phyloP scores from a whole-genome alignment of 2,797 vertebrate species.

The Poeciliopsis turneri region DNA sequence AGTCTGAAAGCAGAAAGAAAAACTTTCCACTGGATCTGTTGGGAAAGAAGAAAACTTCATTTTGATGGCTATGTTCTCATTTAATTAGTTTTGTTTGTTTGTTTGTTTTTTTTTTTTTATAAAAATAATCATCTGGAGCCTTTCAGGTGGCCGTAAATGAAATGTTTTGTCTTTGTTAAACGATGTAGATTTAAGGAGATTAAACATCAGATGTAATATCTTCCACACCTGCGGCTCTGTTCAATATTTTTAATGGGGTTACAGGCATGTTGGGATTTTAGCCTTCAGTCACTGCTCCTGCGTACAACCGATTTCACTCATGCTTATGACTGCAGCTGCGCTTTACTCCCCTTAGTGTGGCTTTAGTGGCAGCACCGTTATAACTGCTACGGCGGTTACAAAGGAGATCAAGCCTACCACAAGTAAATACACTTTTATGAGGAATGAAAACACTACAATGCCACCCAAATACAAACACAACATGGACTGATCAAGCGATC shows the following conservation, averaged over 20 bases:
- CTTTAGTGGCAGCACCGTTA: background rate
- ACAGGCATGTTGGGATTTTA: background rate
- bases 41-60: slow-evolving; percentile 10
- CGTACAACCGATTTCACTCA: background rate
- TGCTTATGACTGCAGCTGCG: background rate
- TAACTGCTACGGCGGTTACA: no score
- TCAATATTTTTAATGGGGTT: background rate
- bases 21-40: slow-evolving; percentile 25
- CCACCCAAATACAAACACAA: no score
- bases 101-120: no score
- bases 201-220: background rate
- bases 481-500: no score
- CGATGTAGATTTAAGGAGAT: background rate
- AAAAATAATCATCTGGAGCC: background rate
- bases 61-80: background rate
- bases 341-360: background rate
- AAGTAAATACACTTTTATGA: no score
- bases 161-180: background rate
- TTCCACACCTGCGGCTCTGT: background rate
- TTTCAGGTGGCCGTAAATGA: background rate
- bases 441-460: no score
- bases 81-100: background rate
- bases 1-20: slow-evolving; percentile 22
- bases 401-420: no score
- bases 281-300: background rate